Conservation (phyloP, 2,797 vertebrate species). For the Melanotaenia nigrans region DNA sequence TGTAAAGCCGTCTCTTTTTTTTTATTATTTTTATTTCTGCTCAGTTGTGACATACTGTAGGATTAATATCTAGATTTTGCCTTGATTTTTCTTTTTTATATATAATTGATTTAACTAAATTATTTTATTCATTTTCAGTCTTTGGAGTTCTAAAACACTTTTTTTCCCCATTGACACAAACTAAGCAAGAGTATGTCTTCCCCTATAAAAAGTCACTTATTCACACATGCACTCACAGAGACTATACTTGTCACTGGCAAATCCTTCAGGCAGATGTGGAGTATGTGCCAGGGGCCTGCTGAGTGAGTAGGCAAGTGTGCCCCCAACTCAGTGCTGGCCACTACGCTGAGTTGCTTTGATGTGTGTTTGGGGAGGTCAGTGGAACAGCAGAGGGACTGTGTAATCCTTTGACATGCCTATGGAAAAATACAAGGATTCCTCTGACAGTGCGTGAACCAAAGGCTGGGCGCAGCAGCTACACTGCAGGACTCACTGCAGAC, state of each 20-base stretch:
- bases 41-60: background rate
- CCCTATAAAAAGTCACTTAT: constrained; percentile 16
- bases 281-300: constrained; percentile 68
- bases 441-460: constrained; percentile 69
- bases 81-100: background rate
- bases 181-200: constrained; percentile 27
- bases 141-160: constrained; percentile 14
- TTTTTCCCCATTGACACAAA: constrained; percentile 5
- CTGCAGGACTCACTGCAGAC: constrained; percentile 46
- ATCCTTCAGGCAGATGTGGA: constrained; percentile 73
- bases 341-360: constrained; percentile 67
- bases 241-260: constrained; percentile 65
- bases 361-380: constrained; percentile 59
- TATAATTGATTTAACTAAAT: constrained; percentile 17
- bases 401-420: constrained; percentile 78
- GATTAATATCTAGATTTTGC: no score
- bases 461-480: constrained; percentile 67
- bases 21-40: background rate
- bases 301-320: constrained; percentile 69
- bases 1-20: background rate
- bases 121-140: background rate
- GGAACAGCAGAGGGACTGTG: constrained; percentile 76
- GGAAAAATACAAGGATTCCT: constrained; percentile 81
- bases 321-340: constrained; percentile 60
- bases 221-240: constrained; percentile 39